Evolutionary conservation across 2,797 vertebrate species (phyloP).

Genomic region (Sebastes melanostomus): DNA sequence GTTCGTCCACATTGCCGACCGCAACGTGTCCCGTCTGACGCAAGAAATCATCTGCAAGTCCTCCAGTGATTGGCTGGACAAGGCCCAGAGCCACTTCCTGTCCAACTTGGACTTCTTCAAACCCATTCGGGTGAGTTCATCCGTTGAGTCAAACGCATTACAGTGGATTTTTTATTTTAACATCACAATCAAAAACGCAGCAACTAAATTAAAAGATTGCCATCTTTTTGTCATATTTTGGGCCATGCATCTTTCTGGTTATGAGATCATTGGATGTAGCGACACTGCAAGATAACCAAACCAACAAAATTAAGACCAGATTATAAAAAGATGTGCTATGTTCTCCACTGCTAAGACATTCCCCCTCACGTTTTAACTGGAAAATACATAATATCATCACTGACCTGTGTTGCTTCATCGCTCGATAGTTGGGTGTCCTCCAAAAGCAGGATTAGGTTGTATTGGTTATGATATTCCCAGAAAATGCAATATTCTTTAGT

Average conservation of each 20-base stretch:
- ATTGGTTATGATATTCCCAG: neutral
- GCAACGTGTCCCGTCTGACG: conserved; percentile 70
- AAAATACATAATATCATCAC: no score
- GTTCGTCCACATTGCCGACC: conserved; percentile 85
- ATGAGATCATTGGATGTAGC: neutral
- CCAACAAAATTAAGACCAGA: neutral
- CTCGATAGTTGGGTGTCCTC: neutral
- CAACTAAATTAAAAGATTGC: neutral
- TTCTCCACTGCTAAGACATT: neutral
- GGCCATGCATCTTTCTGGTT: no score
- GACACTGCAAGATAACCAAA: neutral
- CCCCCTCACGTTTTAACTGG: no score
- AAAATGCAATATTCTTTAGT: neutral
- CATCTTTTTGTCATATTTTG: neutral
- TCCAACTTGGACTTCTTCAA: conserved; percentile 92
- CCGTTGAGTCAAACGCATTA: neutral
- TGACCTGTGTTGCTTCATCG: neutral
- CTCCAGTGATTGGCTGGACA: conserved; percentile 84
- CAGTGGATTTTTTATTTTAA: neutral
- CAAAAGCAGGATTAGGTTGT: no score
- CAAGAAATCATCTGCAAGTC: conserved; percentile 89
- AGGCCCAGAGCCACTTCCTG: conserved; percentile 84
- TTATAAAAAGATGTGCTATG: neutral
- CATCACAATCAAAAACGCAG: neutral
- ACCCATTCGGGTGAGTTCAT: conserved; percentile 85